Conservation (phyloP, 1,140 invertebrate species). For the Drosophila athabasca region DNA sequence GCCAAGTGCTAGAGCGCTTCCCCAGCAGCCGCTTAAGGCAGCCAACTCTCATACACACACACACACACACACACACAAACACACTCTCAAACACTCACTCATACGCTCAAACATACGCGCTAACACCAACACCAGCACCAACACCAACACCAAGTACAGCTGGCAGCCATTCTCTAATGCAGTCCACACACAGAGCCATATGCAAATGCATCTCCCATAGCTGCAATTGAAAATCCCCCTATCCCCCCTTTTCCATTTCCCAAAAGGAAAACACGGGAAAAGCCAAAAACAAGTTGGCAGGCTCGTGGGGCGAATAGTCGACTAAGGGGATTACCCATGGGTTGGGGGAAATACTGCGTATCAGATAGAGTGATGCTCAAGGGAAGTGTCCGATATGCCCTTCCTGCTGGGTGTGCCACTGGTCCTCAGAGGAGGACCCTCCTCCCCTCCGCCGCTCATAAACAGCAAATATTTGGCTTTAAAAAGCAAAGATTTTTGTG, state of each 20-base stretch:
- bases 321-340: background rate
- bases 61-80: background rate
- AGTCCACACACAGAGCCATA: constrained; percentile 58
- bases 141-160: background rate
- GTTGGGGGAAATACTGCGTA: constrained; percentile 1
- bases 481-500: constrained; percentile 40
- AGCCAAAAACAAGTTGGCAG: constrained; percentile 26
- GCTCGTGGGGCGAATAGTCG: constrained; percentile 8
- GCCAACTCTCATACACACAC: constrained; percentile 16
- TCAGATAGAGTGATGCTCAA: constrained; percentile 14
- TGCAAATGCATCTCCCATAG: constrained; percentile 68
- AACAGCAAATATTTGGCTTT: constrained; percentile 64
- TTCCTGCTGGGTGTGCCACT: constrained; percentile 7
- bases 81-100: background rate
- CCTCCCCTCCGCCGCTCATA: constrained; percentile 20
- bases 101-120: constrained; percentile 10
- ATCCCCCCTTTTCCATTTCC: background rate
- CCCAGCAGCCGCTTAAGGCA: constrained; percentile 56
- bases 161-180: constrained; percentile 42
- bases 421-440: background rate
- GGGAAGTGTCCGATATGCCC: constrained; percentile 14
- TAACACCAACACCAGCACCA: constrained; percentile 1
- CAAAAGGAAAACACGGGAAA: constrained; percentile 31
- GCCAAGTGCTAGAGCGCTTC: constrained; percentile 46
- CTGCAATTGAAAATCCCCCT: constrained; percentile 64